These are phyloP conservation scores for Laspeyria flexula DNA, from an alignment of 2,888 invertebrate species.

Conservation along the genomic window DNA sequence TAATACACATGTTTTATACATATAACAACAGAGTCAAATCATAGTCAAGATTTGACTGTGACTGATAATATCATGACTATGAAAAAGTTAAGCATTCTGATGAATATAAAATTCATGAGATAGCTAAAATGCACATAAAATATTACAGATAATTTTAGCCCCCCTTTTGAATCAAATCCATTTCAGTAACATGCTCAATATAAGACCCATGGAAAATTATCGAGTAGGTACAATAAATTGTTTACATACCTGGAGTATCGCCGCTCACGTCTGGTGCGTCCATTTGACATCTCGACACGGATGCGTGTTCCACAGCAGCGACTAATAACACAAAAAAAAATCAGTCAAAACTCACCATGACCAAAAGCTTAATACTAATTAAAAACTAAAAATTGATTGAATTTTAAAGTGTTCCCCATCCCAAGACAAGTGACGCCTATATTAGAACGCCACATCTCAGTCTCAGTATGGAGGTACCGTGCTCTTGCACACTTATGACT, in stretches of 20 bases:
- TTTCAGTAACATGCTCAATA: neutral
- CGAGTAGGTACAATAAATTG: conserved; percentile 5
- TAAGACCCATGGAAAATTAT: neutral
- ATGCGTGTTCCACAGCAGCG: conserved; percentile 96
- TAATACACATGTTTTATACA: neutral
- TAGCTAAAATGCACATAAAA: neutral
- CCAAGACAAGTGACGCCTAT: conserved; percentile 64
- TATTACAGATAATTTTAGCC: neutral
- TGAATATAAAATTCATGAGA: neutral
- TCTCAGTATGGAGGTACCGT: conserved; percentile 77
- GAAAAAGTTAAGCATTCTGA: neutral
- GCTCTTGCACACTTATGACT: conserved; percentile 84
- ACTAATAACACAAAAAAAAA: conserved; percentile 68
- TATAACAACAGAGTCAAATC: too few species aligned
- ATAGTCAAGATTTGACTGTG: too few species aligned
- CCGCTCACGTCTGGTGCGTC: conserved; percentile 91
- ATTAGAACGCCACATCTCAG: conserved; percentile 62
- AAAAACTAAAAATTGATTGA: too few species aligned
- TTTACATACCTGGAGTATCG: conserved; percentile 69
- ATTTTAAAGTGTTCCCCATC: conserved; percentile 83
- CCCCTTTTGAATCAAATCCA: neutral
- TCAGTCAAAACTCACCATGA: neutral
- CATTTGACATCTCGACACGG: conserved; percentile 97
- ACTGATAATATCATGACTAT: neutral
- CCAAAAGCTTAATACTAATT: neutral